phyloP scores from a whole-genome alignment of 2,113 vertebrate genomes.

The Microcebus griseorufus region DNA sequence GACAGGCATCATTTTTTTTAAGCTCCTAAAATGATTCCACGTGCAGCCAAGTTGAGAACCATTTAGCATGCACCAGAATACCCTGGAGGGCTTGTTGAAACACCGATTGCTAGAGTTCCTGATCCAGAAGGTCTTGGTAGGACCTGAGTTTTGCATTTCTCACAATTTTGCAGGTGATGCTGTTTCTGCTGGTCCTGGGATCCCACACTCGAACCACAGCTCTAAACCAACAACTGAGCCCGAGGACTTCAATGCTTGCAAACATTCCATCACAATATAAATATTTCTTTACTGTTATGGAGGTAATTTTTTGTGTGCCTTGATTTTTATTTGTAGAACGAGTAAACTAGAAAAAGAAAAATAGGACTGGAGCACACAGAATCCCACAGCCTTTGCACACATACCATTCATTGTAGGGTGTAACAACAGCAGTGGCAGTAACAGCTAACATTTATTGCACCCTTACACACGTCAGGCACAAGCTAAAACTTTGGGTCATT shows the following conservation, averaged over 20 bases:
- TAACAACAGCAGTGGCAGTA: not conserved
- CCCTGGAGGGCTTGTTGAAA: not conserved
- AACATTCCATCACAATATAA: not conserved
- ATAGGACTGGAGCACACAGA: not conserved
- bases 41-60: not conserved
- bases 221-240: not conserved
- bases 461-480: not conserved
- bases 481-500: not conserved
- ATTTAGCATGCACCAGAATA: not conserved
- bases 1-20: not conserved
- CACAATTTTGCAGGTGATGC: not conserved
- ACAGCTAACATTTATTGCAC: not conserved
- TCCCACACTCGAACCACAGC: not conserved
- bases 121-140: not conserved
- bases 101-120: not conserved
- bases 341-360: not conserved
- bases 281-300: not conserved
- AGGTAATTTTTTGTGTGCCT: not conserved
- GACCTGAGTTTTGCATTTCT: not conserved
- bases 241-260: not conserved
- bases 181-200: not conserved
- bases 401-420: too few species aligned
- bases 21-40: not conserved
- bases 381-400: not conserved
- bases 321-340: slow-evolving; percentile 11